A percentile compares a stretch with the other conserved stretches of the same genome.
phyloP scores from a whole-genome alignment of 2,888 invertebrate species.

The Volucella inflata region DNA sequence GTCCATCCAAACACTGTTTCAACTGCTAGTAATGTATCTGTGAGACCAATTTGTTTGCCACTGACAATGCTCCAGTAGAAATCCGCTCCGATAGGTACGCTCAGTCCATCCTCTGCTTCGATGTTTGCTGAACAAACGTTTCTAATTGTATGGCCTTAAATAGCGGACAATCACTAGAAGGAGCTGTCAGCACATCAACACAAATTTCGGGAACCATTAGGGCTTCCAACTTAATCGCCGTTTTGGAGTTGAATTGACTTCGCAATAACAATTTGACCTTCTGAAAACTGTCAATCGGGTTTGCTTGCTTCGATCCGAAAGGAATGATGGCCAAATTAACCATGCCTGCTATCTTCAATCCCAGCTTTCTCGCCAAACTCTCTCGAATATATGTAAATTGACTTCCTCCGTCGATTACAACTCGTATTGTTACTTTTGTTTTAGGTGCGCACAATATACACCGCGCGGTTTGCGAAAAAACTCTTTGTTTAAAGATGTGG shows the following conservation, averaged over 20 bases:
- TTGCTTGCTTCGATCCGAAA: slow-evolving; percentile 20
- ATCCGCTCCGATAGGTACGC: slow-evolving; percentile 17
- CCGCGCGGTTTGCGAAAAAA: neutral
- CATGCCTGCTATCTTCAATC: neutral
- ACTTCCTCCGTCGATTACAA: slow-evolving; percentile 35
- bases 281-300: slow-evolving; percentile 2
- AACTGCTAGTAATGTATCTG: slow-evolving; percentile 20
- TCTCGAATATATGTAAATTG: slow-evolving; percentile 32
- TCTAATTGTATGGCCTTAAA: slow-evolving; percentile 14
- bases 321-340: slow-evolving; percentile 20
- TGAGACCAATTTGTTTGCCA: slow-evolving; percentile 10
- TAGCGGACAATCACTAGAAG: slow-evolving; percentile 5
- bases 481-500: neutral
- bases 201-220: slow-evolving; percentile 54
- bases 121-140: slow-evolving; percentile 1
- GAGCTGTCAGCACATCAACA: slow-evolving; percentile 34
- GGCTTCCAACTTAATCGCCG: slow-evolving; percentile 7
- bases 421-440: slow-evolving; percentile 5
- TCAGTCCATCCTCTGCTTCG: slow-evolving; percentile 26
- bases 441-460: neutral
- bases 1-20: slow-evolving; percentile 46
- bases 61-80: slow-evolving; percentile 30
- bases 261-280: slow-evolving; percentile 17
- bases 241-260: neutral
- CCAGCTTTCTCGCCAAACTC: slow-evolving; percentile 16